Evolutionary conservation across 2,113 vertebrate species (phyloP).

Genomic region (Sebastes fasciatus): DNA sequence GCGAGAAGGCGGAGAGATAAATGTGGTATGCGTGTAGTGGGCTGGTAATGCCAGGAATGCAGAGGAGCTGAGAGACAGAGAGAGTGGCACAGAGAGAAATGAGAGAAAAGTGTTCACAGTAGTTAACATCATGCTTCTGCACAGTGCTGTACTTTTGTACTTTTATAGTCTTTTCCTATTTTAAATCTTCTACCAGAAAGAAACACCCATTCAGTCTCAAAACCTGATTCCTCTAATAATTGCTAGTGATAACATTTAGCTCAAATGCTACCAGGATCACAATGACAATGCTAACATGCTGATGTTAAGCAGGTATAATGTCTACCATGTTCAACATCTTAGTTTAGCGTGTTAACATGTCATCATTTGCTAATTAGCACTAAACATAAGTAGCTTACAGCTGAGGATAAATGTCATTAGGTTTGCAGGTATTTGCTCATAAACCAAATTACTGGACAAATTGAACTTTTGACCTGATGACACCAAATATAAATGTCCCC

Average conservation of each 20-base stretch:
- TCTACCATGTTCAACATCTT: too few species aligned
- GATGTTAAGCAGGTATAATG: too few species aligned
- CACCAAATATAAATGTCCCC: too few species aligned
- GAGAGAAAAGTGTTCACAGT: background rate
- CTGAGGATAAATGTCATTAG: too few species aligned
- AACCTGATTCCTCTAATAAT: background rate
- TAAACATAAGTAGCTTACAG: too few species aligned
- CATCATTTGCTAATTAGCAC: too few species aligned
- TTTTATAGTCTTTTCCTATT: background rate
- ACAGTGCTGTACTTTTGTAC: background rate
- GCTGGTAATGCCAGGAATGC: constrained; percentile 30
- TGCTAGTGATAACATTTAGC: background rate
- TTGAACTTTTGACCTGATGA: too few species aligned
- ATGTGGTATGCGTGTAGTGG: constrained; percentile 25
- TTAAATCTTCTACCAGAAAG: background rate
- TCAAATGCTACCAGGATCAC: too few species aligned
- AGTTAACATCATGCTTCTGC: background rate
- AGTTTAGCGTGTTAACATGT: too few species aligned
- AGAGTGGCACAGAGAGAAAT: background rate
- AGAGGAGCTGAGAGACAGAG: background rate
- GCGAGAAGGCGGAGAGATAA: background rate
- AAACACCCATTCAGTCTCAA: background rate
- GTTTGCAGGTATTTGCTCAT: too few species aligned
- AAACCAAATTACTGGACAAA: too few species aligned
- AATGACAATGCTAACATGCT: too few species aligned